Evolutionary conservation across 2,797 vertebrate species (phyloP).

Genomic region (Sciurus carolinensis): DNA sequence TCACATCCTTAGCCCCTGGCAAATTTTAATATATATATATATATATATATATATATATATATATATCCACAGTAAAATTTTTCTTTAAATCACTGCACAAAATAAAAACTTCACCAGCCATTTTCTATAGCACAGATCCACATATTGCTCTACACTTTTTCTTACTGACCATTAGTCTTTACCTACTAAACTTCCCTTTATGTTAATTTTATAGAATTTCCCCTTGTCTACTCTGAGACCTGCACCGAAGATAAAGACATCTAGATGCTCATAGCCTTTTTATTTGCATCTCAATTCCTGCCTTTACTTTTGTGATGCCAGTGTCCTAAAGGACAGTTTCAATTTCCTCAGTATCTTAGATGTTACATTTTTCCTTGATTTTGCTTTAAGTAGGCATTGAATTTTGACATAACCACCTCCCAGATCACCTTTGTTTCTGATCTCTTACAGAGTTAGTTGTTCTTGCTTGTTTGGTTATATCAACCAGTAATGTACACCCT

Average conservation of each 20-base stretch:
- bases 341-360: neutral
- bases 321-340: neutral
- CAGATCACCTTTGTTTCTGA: neutral
- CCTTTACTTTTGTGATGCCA: neutral
- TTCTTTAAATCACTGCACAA: neutral
- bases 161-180: neutral
- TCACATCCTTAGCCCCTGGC: neutral
- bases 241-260: neutral
- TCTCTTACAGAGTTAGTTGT: neutral
- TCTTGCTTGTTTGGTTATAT: neutral
- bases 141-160: neutral
- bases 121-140: neutral
- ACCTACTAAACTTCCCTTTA: neutral
- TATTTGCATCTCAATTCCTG: neutral
- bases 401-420: neutral
- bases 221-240: neutral
- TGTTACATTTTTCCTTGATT: neutral
- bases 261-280: neutral
- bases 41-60: neutral
- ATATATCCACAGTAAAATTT: neutral
- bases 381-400: neutral
- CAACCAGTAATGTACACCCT: neutral
- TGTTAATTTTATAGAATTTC: constrained; percentile 7
- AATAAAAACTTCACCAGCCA: neutral
- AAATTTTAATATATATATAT: neutral